A percentile compares a stretch with the other conserved stretches of the same genome.
Evolutionary conservation across 2,113 vertebrate species (phyloP).

Genomic region (Tringa solitaria): DNA sequence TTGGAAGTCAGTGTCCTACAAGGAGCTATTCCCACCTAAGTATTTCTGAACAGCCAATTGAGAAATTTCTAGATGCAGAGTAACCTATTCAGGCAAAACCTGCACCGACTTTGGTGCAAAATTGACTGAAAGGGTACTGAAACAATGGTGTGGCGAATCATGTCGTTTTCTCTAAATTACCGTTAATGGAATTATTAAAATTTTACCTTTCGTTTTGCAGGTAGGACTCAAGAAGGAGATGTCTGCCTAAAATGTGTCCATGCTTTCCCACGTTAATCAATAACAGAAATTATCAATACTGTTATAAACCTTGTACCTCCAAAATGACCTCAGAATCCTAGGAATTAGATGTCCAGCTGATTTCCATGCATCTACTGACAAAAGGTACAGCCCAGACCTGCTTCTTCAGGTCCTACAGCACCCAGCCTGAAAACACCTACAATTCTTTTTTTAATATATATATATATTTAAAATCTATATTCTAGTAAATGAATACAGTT

Average conservation of each 20-base stretch:
- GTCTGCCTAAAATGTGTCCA: not conserved
- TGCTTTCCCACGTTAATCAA: not conserved
- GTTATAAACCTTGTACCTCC: not conserved
- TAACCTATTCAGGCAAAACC: not conserved
- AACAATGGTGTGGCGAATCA: not conserved
- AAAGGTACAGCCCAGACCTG: slow-evolving; percentile 1
- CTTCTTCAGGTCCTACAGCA: not conserved
- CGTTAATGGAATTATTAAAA: not conserved
- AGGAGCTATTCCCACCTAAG: not conserved
- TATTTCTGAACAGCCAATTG: not conserved
- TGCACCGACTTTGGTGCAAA: not conserved
- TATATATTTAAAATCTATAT: slow-evolving; percentile 36
- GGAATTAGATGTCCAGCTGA: not conserved
- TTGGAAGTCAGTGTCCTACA: not conserved
- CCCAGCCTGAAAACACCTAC: slow-evolving; percentile 8
- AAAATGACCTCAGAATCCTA: not conserved
- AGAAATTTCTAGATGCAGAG: not conserved
- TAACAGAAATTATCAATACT: not conserved
- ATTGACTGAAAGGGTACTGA: not conserved
- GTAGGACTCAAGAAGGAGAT: not conserved
- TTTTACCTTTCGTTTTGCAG: not conserved
- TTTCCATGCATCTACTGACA: slow-evolving; percentile 14
- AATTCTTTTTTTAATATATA: not conserved
- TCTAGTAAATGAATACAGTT: slow-evolving; percentile 58
- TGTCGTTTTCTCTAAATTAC: not conserved